Base-by-base conservation (phyloP, 2,113 vertebrate species). In the Nesoenas mayeri region DNA sequence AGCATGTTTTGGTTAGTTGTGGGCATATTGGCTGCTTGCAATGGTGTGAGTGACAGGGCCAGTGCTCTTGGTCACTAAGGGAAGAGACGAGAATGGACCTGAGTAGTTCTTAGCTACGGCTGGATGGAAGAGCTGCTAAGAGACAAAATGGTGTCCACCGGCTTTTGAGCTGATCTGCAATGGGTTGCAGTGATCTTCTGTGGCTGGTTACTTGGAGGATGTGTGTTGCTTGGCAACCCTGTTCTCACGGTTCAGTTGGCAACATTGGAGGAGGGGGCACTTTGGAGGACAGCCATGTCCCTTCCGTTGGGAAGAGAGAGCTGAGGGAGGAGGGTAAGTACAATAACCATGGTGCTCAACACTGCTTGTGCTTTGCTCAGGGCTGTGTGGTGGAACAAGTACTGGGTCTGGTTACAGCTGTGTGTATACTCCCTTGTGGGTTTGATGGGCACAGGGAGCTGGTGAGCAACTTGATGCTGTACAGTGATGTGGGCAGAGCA, bases 161-260 rank as follows among this genome's bases (percentile, higher is more conserved):
- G 40, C 60, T 81, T 89, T 72, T 3, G 5, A 71, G 48, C 14
- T 79, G 31, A 14, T 85, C 69, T 91, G 74, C 2, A 4, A 24
- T 11, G 36, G 29, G 38, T 51, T 92, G 60, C 73, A 84, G 61
- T 0, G 0, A 74, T 81, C 80, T 86, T 80, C 47, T 0, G 6
- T 73, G 77, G 31, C 31, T 89, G 80, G 60, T 86, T 94, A 70
- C 69, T 81, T 74, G 65, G 73, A 93, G 65, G 56, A 89, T 91
- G 84, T 4, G 9, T 48, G 89, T 93, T 89, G 84, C 95, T 86
- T 89, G 77, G 78, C 80, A 91, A 84, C 87, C 17, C 61, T 47
- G 56, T 73, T 91, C 72, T 92, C 51, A 61, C 11, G 12, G n/a
- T 89, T 93, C 70, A 85, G 22, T 51, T 91, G 51, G 60, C 2